Conservation (phyloP, 2,888 invertebrate genomes). For the Hermaeophaga mercurialis region DNA sequence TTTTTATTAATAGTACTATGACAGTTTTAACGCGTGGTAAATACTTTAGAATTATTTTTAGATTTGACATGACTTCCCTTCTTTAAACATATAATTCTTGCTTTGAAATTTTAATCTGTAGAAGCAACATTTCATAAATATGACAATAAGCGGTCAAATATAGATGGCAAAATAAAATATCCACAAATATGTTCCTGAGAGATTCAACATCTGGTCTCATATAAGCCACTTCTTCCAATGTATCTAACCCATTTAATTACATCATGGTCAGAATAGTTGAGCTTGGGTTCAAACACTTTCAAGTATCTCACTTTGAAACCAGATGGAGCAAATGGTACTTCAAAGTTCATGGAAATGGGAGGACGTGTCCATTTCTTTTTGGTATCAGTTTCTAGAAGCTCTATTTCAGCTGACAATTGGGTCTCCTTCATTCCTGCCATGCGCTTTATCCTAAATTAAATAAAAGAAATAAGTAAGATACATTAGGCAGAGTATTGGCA, state of each 20-base stretch:
- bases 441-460: constrained; percentile 74
- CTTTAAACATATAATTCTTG: too few species aligned
- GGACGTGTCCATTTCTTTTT: constrained; percentile 99
- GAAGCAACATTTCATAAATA: too few species aligned
- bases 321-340: constrained; percentile 99
- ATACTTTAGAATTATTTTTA: too few species aligned
- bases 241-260: constrained; percentile 99
- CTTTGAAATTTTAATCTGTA: too few species aligned
- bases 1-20: too few species aligned
- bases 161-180: not conserved
- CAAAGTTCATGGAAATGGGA: constrained; percentile 99
- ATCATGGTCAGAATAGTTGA: constrained; percentile 99
- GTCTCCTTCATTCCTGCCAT: constrained; percentile 99
- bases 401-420: constrained; percentile 98
- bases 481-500: too few species aligned
- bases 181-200: constrained; percentile 9
- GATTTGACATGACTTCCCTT: too few species aligned
- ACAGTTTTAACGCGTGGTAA: too few species aligned
- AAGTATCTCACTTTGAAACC: constrained; percentile 99
- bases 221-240: constrained; percentile 98
- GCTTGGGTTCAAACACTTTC: constrained; percentile 98
- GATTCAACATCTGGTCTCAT: constrained; percentile 95
- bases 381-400: constrained; percentile 95
- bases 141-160: too few species aligned
- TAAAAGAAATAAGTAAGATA: too few species aligned